Percentiles rank a stretch among this genome's conserved stretches.
These are phyloP conservation scores for Pomacea maculata DNA, from an alignment of 1,140 invertebrate species.

Conservation along the genomic window DNA sequence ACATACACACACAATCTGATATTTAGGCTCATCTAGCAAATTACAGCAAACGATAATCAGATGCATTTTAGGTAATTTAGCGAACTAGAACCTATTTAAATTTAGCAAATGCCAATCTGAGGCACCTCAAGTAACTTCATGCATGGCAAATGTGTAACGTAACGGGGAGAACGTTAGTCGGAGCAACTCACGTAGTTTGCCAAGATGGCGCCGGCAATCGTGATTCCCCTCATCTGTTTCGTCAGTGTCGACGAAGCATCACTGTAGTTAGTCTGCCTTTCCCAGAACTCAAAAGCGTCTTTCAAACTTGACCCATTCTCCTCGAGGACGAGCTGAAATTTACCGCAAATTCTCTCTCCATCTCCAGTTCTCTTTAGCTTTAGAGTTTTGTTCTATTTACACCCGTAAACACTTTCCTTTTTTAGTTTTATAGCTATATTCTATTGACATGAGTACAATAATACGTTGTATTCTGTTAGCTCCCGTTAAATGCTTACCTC, in stretches of 20 bases:
- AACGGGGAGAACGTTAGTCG: not conserved
- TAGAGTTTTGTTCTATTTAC: not conserved
- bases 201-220: not conserved
- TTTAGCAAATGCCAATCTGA: not conserved
- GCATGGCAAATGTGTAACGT: not conserved
- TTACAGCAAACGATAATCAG: not conserved
- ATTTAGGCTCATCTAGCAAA: not conserved
- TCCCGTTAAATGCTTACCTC: too few relatives aligned
- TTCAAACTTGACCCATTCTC: not conserved
- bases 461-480: too few relatives aligned
- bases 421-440: not conserved
- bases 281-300: not conserved
- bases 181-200: not conserved
- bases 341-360: not conserved
- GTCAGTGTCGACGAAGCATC: not conserved
- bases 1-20: constrained; percentile 3
- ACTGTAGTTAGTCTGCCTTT: not conserved
- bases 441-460: not conserved
- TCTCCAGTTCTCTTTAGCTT: too few relatives aligned
- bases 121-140: not conserved
- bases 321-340: not conserved
- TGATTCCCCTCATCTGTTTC: not conserved
- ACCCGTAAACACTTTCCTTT: not conserved
- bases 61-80: constrained; percentile 6
- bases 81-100: not conserved